Evolutionary conservation across 2,113 vertebrate species (phyloP), one percentile per base, ranked within the genome.

Genomic region (Calyptomena viridis): DNA sequence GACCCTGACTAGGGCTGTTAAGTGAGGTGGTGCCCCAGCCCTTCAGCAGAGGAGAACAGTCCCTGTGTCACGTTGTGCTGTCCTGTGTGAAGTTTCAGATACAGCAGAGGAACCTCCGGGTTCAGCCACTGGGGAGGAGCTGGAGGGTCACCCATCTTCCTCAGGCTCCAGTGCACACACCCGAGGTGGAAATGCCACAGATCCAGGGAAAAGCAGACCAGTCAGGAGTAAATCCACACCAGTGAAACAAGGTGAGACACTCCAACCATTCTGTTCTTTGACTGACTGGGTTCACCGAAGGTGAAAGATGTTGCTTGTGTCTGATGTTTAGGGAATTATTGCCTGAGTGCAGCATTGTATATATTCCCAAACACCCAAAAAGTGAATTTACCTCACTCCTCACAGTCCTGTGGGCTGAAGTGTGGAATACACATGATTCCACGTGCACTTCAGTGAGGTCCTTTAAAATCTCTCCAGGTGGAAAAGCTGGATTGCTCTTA

Each of bases 131-230:
- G 98, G 98, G 90, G 99, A 98, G 94, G 97, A 98, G 75, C 67
- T 95, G 56, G 98, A 99, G 76, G 98, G 98, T 30, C 98, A 98
- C 63, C 98, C 98, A 50, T 99, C 98, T 55, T 98, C 98, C 8
- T 98, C 98, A 4, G 97, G 98, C 95, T 99, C 98, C 62, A 98
- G 96, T 95, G 97, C 91, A n/a, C 98, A 98, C 94, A 97, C 84
- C 63, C 93, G 97, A 72, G 96, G 92, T 93, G 97, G 97, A 92
- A 97, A 96, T 46, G 89, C 89, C n/a, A 14, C 80, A 35, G 98
- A 98, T 47, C 85, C 95, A 79, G 98, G 96, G 77, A 98, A 97
- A 31, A 95, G 97, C 31, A 98, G 98, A 82, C 96, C 97, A n/a
- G 94, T 98, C 69, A 98, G 98, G 88, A 98, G 97, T 96, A 98